phyloP scores from a whole-genome alignment of 2,797 vertebrate species.

The Anabacerthia variegaticeps region DNA sequence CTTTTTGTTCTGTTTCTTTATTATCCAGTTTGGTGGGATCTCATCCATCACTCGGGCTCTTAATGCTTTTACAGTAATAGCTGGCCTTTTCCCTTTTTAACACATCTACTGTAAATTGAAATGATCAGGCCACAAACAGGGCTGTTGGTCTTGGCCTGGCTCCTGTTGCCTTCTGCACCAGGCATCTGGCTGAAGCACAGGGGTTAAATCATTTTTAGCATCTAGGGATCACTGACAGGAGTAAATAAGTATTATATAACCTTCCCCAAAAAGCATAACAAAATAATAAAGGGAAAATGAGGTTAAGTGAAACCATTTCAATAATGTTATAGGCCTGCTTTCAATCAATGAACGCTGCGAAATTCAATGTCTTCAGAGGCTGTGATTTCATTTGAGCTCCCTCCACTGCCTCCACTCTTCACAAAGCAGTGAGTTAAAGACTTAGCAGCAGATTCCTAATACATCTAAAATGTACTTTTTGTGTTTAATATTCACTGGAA shows the following conservation, averaged over 20 bases:
- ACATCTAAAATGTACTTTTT: conserved; percentile 31
- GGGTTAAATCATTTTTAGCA: not conserved
- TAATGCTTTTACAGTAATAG: not conserved
- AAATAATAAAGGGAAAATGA: conserved; percentile 13
- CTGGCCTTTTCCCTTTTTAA: not conserved
- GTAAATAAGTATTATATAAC: not conserved
- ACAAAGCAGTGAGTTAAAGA: conserved; percentile 44
- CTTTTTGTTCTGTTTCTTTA: not conserved
- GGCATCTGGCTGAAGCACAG: not conserved
- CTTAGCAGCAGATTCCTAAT: conserved; percentile 6
- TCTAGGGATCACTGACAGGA: not conserved
- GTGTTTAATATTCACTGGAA: conserved; percentile 53
- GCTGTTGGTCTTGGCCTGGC: not conserved
- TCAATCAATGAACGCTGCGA: conserved; percentile 23
- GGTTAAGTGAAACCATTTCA: conserved; percentile 52
- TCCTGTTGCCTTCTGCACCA: not conserved
- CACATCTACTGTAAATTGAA: not conserved
- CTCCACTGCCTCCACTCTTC: not conserved
- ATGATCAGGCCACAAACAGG: not conserved
- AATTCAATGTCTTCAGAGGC: not conserved
- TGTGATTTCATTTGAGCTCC: not conserved
- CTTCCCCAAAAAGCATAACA: conserved; percentile 32
- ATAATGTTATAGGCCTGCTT: not conserved
- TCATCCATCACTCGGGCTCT: not conserved
- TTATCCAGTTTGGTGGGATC: not conserved